Base-by-base conservation (phyloP, 2,797 vertebrate genomes). In the Lacerta bilineata region DNA sequence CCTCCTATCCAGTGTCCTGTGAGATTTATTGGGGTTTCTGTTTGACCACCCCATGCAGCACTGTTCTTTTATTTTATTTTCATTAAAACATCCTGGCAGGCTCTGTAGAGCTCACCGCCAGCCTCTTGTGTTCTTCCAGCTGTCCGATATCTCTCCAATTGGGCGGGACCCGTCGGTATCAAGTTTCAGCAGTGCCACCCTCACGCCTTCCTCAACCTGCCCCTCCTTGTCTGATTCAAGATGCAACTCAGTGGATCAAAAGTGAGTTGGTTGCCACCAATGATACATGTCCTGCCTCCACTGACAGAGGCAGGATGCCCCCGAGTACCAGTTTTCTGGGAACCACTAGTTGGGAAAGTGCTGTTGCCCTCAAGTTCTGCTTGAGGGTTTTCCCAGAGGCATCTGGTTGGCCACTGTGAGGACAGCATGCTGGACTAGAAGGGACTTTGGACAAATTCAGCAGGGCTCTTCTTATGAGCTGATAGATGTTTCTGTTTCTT, bases 161-260 rank as follows among this genome's bases (percentile, higher is more conserved):
- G 98, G 98, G 46, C 97, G 98, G 13, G 99, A 99, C 91, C 97
- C 98, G 0, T 99, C 99, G 0, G 98, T 99, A 92, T 98, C 98
- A 39, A 99, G 99, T 93, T 98, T 99, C 95, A 99, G 99, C 98
- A 99, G 99, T 20, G 97, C 98, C 25, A 99, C 99, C 77, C 98
- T 99, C 92, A 99, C 99, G 4, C 99, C 99, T 7, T 99, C 99
- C 46, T 99, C 99, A 84, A 99, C 99, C 93, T 99, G 98, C 93
- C 99, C 98, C 1, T 99, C 99, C 18, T 97, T 99, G 91, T 97
- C 98, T 0, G 99, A 99, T 76, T 98, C 98, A 23, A 98, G 98
- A 93, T 98, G 98, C 93, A 96, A 96, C 94, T 99, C 98, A 18
- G 43, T 97, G 72, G 98, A 98, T 90, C 98, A 99, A 96, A 99